Base-by-base conservation (phyloP, 2,113 vertebrate species). In the Oryzias melastigma region DNA sequence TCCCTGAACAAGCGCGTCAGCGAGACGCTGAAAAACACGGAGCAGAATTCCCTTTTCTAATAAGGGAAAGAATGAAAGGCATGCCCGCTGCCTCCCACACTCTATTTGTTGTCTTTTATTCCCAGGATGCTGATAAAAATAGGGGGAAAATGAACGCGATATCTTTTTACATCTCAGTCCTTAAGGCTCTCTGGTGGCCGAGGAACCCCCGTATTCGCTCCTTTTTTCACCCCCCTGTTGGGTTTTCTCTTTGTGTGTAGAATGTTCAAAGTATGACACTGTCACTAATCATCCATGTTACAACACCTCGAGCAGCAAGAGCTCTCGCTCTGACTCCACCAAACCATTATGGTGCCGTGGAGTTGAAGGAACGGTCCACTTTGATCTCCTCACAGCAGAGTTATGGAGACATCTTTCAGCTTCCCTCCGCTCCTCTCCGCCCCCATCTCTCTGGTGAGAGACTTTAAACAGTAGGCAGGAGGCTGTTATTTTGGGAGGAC, bases 81-180 rank as follows among this genome's bases (percentile, higher is more conserved):
- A 88, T 89, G 75, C 64, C 43, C 4, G 10, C 64, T 78, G 75
- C 90, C 88, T 88, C 86, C 85, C 87, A 87, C 85, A 83, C 82
- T 91, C 89, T 92, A 85, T 92, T 90, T 92, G 90, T 91, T 88
- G 80, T 80, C 77, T 71, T 88, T 84, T 85, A 91, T 93, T 94
- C 91, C 91, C 90, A 35, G 54, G 87, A 80, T 62, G 78, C 83
- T 1, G 77, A 89, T 91, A 83, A 92, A 92, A 84, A 73, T 50
- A 22, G 55, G 70, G 63, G 51, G 40, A 60, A 82, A 91, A 90
- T 87, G 79, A 91, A 91, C 72, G 88, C 81, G 84, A 87, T 93
- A 84, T 93, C 87, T 90, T 88, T 88, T 92, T 90, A 91, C 87
- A 87, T 92, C 90, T 87, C 18, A 68, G 71, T 59, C 85, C 79